A percentile compares a stretch with the other conserved stretches of the same genome.
These are phyloP conservation scores for Portevinia maculata DNA, from an alignment of 2,888 invertebrate species.

Conservation along the genomic window DNA sequence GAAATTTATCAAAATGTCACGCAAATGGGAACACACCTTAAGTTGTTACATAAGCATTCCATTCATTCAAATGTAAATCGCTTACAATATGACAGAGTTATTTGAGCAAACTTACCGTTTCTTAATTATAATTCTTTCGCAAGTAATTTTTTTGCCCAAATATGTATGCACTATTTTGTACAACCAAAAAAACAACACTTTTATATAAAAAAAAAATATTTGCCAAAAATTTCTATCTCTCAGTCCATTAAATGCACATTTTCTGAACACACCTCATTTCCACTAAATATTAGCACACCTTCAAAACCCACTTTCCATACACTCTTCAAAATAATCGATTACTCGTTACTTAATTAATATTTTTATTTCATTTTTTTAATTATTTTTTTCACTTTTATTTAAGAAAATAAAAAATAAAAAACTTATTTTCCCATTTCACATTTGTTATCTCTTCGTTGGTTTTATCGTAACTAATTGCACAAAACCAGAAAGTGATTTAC, in stretches of 20 bases:
- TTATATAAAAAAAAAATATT: background rate
- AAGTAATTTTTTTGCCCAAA: background rate
- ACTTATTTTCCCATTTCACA: slow-evolving; percentile 9
- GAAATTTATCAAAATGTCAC: background rate
- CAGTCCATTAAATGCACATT: slow-evolving; percentile 45
- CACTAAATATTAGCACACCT: slow-evolving; percentile 22
- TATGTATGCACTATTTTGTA: background rate
- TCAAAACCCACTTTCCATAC: slow-evolving; percentile 13
- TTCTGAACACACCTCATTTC: slow-evolving; percentile 21
- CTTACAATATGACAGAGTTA: too few species aligned
- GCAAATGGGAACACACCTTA: background rate
- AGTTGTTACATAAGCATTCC: slow-evolving; percentile 11
- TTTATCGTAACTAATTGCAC: slow-evolving; percentile 71
- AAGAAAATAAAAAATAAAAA: slow-evolving; percentile 1
- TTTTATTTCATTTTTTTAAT: slow-evolving; percentile 19
- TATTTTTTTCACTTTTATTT: slow-evolving; percentile 32
- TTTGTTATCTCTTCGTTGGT: slow-evolving; percentile 71
- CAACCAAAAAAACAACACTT: background rate
- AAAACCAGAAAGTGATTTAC: slow-evolving; percentile 70
- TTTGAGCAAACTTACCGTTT: slow-evolving; percentile 49
- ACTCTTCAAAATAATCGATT: slow-evolving; percentile 21
- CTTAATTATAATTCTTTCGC: slow-evolving; percentile 8
- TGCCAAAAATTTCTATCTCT: background rate
- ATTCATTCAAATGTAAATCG: background rate
- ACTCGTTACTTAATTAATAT: slow-evolving; percentile 15